Percentiles rank a stretch among this genome's conserved stretches.
phyloP scores from a whole-genome alignment of 1,140 invertebrate species.

The Diabrotica undecimpunctata region DNA sequence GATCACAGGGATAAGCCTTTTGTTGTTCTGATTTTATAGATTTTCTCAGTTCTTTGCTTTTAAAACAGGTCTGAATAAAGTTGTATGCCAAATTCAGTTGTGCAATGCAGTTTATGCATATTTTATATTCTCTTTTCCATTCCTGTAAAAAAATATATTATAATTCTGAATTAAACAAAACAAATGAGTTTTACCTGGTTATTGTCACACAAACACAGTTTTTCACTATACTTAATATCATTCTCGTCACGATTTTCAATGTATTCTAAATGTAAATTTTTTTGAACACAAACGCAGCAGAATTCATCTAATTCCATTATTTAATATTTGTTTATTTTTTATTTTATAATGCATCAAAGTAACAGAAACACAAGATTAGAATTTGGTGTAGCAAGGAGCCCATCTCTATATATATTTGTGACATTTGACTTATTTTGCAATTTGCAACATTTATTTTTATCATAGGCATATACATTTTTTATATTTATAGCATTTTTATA shows the following conservation, averaged over 20 bases:
- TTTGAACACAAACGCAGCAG: conserved; percentile 26
- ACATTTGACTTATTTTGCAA: no score
- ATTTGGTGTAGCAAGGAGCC: no score
- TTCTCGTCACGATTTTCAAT: conserved; percentile 11
- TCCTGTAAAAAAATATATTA: conserved; percentile 19
- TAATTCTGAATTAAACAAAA: not conserved
- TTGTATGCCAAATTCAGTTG: conserved; percentile 23
- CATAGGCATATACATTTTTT: no score
- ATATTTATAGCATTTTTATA: no score
- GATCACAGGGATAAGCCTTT: conserved; percentile 21
- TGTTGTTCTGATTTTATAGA: conserved; percentile 7
- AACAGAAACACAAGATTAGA: no score
- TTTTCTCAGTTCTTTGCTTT: conserved; percentile 24
- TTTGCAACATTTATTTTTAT: no score
- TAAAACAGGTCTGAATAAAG: conserved; percentile 26
- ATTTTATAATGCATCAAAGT: no score
- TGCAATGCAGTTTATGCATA: conserved; percentile 24
- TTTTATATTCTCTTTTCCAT: conserved; percentile 21
- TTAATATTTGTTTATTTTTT: no score
- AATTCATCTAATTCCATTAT: conserved; percentile 9
- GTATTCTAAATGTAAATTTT: conserved; percentile 10
- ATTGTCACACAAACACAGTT: conserved; percentile 22
- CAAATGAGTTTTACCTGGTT: conserved; percentile 21
- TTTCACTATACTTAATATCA: conserved; percentile 20
- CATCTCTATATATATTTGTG: no score